Evolutionary conservation across 2,113 vertebrate species (phyloP), one percentile per base, ranked within the genome.

Genomic region (Lontra canadensis): DNA sequence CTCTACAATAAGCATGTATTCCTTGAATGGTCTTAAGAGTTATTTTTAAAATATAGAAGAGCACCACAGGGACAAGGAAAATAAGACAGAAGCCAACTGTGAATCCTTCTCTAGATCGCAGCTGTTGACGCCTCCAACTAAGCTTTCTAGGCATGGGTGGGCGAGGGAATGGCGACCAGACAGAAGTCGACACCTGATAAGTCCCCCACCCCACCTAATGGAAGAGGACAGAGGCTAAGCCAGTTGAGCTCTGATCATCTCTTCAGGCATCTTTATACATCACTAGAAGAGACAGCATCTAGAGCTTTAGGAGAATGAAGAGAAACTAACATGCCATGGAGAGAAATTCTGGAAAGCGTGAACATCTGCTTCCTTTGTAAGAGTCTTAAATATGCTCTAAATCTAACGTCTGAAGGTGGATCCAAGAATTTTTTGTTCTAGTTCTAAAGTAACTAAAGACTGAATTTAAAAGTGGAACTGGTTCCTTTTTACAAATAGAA

Each of bases 371-470:
- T 88, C 76, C 89, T 63, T 87, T 49, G 15, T 55, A 39, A 67
- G 44, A 92, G 36, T 10, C 79, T 78, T 93, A 89, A 67, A 61
- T 71, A 52, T 63, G 87, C 69, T 95, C 94, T 78, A 69, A 95
- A 80, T 83, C 65, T 82, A 97, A 95, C 34, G 97, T 96, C 81
- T 90, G 74, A 91, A 88, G 83, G 91, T 95, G 76, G 69, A 93
- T 87, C 92, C 39, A 81, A 83, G 69, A 93, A 78, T 95, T 92
- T 88, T 97, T 93, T 93, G 73, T 98, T 96, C 96, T 73, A 88
- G 87, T 96, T 97, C 96, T 95, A 92, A 97, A 89, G 85, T 83
- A 88, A 96, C 52, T 97, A 95, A 79, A 78, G 61, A 55, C 82
- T 86, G 87, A 90, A 61, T 83, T 26, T 88, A 61, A 94, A 96